Percentiles rank a stretch among this genome's conserved stretches.
These are phyloP conservation scores for Diaphora mendica DNA, from an alignment of 2,888 invertebrate genomes.

Conservation along the genomic window DNA sequence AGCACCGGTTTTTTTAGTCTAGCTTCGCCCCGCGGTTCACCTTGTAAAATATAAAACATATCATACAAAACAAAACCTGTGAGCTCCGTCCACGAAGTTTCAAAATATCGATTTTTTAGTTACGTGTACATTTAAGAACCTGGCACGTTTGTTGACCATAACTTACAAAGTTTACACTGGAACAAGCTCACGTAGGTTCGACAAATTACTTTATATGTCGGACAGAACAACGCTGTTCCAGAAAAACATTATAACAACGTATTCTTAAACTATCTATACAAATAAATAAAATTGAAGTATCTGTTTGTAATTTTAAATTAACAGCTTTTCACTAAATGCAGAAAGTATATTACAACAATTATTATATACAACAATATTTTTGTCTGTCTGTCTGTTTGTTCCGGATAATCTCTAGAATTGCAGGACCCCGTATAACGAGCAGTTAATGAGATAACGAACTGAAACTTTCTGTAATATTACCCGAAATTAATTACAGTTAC, in stretches of 20 bases:
- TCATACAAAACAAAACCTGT: neutral
- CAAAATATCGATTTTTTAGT: neutral
- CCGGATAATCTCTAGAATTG: too few relatives aligned
- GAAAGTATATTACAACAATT: too few relatives aligned
- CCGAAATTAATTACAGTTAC: neutral
- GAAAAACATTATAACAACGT: neutral
- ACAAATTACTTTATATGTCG: neutral
- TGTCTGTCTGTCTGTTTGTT: too few relatives aligned
- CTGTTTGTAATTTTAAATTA: too few relatives aligned
- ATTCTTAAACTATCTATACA: too few relatives aligned
- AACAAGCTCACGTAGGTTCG: neutral
- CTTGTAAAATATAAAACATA: neutral
- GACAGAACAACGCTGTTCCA: neutral
- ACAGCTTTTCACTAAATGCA: too few relatives aligned
- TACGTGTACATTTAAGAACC: neutral
- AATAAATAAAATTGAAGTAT: too few relatives aligned
- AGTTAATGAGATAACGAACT: neutral
- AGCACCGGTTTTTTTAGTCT: too few relatives aligned
- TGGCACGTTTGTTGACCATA: neutral
- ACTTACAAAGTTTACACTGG: neutral
- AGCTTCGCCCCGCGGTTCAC: too few relatives aligned
- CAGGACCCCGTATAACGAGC: neutral
- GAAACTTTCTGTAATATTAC: neutral
- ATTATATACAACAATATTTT: too few relatives aligned
- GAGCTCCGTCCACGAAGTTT: neutral